A percentile compares a stretch with the other conserved stretches of the same genome.
phyloP scores from a whole-genome alignment of 2,888 invertebrate genomes.

The Dryococelus australis region DNA sequence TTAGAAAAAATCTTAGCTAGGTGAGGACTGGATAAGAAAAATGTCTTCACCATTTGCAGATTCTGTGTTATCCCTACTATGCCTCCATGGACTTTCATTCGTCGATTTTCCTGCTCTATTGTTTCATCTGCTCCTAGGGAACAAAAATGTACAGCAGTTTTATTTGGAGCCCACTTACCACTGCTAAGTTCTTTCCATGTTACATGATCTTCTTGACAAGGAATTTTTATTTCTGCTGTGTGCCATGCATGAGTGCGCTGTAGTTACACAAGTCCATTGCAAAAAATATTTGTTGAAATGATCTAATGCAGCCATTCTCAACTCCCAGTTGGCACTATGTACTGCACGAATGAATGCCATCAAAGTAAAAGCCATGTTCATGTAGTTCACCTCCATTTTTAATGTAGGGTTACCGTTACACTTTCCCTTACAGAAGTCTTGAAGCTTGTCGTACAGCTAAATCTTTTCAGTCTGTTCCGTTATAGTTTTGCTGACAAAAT shows the following conservation, averaged over 20 bases:
- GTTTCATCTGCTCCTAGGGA: not conserved
- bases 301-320: constrained; percentile 28
- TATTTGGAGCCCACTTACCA: not conserved
- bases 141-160: not conserved
- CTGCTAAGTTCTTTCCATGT: not conserved
- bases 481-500: not conserved
- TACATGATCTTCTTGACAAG: not conserved
- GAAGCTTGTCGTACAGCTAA: not conserved
- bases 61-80: not conserved
- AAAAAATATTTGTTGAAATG: constrained; percentile 23
- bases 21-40: not conserved
- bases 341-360: constrained; percentile 31
- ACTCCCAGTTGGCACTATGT: constrained; percentile 28
- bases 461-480: not conserved
- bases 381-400: constrained; percentile 29
- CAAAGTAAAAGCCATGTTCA: constrained; percentile 29
- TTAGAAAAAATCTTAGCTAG: not conserved
- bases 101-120: not conserved
- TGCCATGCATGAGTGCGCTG: not conserved
- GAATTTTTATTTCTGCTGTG: not conserved
- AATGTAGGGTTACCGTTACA: not conserved
- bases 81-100: not conserved
- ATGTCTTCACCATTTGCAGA: not conserved
- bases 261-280: not conserved
- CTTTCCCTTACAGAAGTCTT: not conserved